phyloP scores from a whole-genome alignment of 2,797 vertebrate species.

The Ctenopoma kingsleyae region DNA sequence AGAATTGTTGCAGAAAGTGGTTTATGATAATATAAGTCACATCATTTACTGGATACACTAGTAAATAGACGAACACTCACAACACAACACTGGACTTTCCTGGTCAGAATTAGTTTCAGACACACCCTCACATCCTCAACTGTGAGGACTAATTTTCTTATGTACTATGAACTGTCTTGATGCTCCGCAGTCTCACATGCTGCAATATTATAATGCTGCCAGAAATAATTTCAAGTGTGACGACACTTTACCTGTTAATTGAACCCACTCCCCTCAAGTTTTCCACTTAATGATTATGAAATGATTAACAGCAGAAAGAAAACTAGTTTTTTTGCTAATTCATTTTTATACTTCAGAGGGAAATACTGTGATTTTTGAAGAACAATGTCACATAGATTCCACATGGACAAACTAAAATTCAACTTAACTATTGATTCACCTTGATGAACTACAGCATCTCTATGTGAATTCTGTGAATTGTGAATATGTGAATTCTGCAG shows the following conservation, averaged over 20 bases:
- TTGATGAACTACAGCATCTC: neutral
- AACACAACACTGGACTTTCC: neutral
- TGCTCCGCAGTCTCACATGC: neutral
- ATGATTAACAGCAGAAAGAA: neutral
- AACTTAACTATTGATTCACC: too few relatives aligned
- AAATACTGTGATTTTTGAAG: too few relatives aligned
- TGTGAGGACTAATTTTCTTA: too few relatives aligned
- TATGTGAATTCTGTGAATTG: neutral
- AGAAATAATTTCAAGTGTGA: neutral
- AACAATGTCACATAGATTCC: too few relatives aligned
- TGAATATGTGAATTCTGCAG: neutral
- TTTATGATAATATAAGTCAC: neutral
- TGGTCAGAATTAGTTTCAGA: neutral
- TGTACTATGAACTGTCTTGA: too few relatives aligned
- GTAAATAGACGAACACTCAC: neutral
- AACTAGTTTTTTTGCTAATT: too few relatives aligned
- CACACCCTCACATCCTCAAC: too few relatives aligned
- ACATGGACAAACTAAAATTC: too few relatives aligned
- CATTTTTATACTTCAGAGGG: too few relatives aligned
- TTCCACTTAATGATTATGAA: too few relatives aligned
- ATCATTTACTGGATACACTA: constrained; percentile 4
- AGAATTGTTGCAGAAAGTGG: constrained; percentile 7
- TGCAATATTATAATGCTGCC: too few relatives aligned
- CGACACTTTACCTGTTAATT: neutral
- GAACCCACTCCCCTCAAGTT: rapidly evolving